Conservation (phyloP, 2,888 invertebrate species). For the Heliconius cydno region DNA sequence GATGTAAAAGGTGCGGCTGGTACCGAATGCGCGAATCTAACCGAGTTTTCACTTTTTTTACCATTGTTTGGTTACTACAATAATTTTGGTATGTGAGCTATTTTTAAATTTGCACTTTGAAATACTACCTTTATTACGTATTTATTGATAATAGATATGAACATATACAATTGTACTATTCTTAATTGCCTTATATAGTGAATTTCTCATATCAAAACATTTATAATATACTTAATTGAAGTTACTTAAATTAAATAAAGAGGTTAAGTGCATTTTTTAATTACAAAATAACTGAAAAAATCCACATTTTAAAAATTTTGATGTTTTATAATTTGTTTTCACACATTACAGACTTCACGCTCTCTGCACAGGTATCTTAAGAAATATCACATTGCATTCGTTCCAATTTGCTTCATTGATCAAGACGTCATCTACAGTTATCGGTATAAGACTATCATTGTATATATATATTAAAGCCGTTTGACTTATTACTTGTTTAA, state of each 20-base stretch:
- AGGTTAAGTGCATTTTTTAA: constrained; percentile 30
- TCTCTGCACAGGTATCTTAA: constrained; percentile 67
- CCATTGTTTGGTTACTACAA: neutral
- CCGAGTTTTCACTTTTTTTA: constrained; percentile 34
- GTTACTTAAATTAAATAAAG: neutral
- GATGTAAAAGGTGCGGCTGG: constrained; percentile 46
- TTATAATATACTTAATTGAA: neutral
- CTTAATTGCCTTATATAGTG: neutral
- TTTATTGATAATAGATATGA: too few species aligned
- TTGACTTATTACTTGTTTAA: neutral
- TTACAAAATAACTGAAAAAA: constrained; percentile 24
- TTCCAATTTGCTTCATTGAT: constrained; percentile 44
- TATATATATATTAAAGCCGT: neutral
- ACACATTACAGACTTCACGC: constrained; percentile 57
- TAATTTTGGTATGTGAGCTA: neutral
- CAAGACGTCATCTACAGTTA: constrained; percentile 37
- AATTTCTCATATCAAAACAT: neutral
- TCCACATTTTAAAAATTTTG: constrained; percentile 12
- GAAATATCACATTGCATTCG: constrained; percentile 50
- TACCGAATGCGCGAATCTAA: constrained; percentile 39
- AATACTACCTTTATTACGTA: neutral
- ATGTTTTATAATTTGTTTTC: constrained; percentile 35
- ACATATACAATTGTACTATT: too few species aligned
- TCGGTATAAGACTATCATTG: constrained; percentile 1
- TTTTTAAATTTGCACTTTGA: neutral